Percentiles rank a stretch among this genome's conserved stretches.
Conservation (phyloP, 2,888 invertebrate genomes). For the Rotaria socialis region DNA sequence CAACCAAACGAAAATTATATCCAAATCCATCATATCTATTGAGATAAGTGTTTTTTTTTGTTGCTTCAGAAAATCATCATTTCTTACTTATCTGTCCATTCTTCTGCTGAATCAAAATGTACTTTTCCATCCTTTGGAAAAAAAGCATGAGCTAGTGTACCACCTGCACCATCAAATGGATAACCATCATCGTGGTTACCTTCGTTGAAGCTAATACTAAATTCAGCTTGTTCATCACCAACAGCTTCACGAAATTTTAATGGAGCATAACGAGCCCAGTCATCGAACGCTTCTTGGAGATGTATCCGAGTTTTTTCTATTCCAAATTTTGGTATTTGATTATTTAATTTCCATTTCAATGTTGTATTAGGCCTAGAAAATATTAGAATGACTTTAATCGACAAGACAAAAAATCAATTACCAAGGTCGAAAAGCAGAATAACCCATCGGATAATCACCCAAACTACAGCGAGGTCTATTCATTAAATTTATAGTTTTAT, state of each 20-base stretch:
- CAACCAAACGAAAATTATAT: constrained; percentile 18
- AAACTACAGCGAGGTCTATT: constrained; percentile 38
- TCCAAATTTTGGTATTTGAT: background rate
- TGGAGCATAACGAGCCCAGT: constrained; percentile 39
- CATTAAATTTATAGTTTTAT: constrained; percentile 26
- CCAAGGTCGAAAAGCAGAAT: constrained; percentile 16
- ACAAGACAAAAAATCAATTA: background rate
- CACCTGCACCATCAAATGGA: constrained; percentile 44
- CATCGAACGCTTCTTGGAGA: constrained; percentile 38
- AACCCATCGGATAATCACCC: constrained; percentile 30
- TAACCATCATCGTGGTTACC: constrained; percentile 42
- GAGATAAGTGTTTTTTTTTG: no score
- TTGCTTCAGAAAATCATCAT: background rate
- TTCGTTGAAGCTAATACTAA: background rate
- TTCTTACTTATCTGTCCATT: constrained; percentile 39
- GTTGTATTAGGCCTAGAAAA: constrained; percentile 42
- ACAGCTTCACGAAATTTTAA: constrained; percentile 23
- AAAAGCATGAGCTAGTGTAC: constrained; percentile 43
- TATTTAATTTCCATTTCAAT: constrained; percentile 39
- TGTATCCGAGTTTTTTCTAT: background rate
- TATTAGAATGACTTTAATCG: no score
- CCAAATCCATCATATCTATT: constrained; percentile 29
- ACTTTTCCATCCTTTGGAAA: constrained; percentile 40
- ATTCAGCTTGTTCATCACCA: constrained; percentile 31
- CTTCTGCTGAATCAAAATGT: constrained; percentile 43